These are phyloP conservation scores for Archaeoteleia sp. DNA, from an alignment of 2,888 invertebrate species.

Conservation along the genomic window DNA sequence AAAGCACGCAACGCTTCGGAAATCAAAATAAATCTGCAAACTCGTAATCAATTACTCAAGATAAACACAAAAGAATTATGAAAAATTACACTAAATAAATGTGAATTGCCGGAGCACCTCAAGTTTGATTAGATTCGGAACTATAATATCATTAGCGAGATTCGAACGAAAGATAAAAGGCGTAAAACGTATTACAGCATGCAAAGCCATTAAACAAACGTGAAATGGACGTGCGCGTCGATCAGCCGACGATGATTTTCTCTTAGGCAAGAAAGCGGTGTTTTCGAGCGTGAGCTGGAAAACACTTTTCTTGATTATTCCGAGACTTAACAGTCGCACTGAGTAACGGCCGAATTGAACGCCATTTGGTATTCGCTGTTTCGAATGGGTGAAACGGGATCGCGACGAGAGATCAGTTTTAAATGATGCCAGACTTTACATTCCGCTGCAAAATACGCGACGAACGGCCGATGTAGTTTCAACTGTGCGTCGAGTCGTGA, in stretches of 20 bases:
- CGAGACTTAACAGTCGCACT: conserved; percentile 23
- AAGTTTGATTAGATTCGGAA: too few relatives aligned
- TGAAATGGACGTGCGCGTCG: not conserved
- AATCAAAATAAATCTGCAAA: conserved; percentile 11
- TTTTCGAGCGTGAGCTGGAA: conserved; percentile 11
- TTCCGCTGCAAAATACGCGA: conserved; percentile 53
- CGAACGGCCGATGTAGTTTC: conserved; percentile 21
- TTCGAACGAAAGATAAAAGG: not conserved
- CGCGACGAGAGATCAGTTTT: conserved; percentile 48
- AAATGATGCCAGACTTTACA: conserved; percentile 56
- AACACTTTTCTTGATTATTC: conserved; percentile 41
- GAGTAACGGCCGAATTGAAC: conserved; percentile 19
- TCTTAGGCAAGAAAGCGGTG: conserved; percentile 28
- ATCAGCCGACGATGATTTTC: conserved; percentile 11
- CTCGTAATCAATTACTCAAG: conserved; percentile 8
- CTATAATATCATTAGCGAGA: too few relatives aligned
- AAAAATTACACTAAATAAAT: too few relatives aligned
- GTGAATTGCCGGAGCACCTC: too few relatives aligned
- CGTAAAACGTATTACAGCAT: conserved; percentile 1
- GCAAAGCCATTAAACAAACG: conserved; percentile 18
- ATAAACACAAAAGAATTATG: too few relatives aligned
- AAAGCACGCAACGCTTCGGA: conserved; percentile 4
- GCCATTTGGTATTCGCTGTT: conserved; percentile 47
- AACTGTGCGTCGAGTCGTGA: conserved; percentile 33
- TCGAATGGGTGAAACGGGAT: conserved; percentile 28